Conservation (phyloP, 2,888 invertebrate genomes). For the Epicampocera succincta region DNA sequence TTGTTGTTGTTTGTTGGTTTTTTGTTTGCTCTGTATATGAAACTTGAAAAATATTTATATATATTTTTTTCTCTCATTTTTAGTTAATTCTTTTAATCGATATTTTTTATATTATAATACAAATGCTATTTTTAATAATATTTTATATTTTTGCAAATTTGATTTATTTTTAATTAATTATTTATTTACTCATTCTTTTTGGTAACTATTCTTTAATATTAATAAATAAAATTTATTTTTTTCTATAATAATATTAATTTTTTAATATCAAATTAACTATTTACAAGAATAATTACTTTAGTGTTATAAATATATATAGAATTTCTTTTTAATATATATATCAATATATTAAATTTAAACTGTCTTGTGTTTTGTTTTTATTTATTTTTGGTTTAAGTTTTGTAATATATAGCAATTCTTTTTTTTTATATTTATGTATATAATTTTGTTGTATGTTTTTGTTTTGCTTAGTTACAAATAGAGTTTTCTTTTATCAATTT, state of each 20-base stretch:
- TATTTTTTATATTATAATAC: conserved; percentile 46
- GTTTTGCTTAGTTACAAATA: conserved; percentile 29
- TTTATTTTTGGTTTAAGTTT: conserved; percentile 12
- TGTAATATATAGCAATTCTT: conserved; percentile 55
- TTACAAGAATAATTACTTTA: conserved; percentile 57
- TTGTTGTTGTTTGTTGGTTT: not conserved
- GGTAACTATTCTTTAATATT: conserved; percentile 52
- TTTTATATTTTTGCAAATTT: conserved; percentile 57
- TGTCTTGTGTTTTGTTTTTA: conserved; percentile 38
- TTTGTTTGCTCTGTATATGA: conserved; percentile 19
- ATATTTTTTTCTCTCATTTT: conserved; percentile 31
- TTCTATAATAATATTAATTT: conserved; percentile 53
- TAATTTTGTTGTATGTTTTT: conserved; percentile 5
- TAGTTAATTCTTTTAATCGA: conserved; percentile 11
- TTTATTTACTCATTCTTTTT: conserved; percentile 50
- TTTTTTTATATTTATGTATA: conserved; percentile 55
- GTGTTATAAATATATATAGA: conserved; percentile 55
- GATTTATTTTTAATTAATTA: conserved; percentile 38
- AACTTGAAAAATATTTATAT: conserved; percentile 56
- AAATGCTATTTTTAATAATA: conserved; percentile 52
- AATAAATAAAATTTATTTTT: conserved; percentile 53
- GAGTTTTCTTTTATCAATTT: conserved; percentile 20
- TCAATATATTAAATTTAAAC: conserved; percentile 54
- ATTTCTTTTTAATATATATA: conserved; percentile 39
- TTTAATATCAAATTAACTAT: conserved; percentile 62